These are phyloP conservation scores for Gopherus evgoodei DNA, from an alignment of 2,113 vertebrate genomes.

Conservation along the genomic window DNA sequence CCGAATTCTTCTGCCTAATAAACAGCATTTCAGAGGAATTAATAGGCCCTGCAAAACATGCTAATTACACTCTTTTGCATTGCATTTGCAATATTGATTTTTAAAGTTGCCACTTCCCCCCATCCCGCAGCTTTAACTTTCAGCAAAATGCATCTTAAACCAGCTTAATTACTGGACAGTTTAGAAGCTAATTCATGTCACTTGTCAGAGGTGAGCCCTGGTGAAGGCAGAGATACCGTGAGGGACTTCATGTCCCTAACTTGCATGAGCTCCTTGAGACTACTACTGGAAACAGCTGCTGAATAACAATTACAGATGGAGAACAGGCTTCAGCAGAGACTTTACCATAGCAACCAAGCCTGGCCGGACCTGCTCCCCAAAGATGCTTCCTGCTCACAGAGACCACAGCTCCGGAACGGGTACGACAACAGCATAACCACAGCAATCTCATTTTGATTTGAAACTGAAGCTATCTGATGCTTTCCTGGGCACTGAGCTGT, in stretches of 20 bases:
- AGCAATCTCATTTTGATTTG: conserved; percentile 38
- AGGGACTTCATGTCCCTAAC: conserved; percentile 11
- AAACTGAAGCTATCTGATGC: conserved; percentile 26
- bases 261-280: conserved; percentile 52
- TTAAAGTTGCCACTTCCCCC: conserved; percentile 53
- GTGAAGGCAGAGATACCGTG: neutral
- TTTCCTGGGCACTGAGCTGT: conserved; percentile 51
- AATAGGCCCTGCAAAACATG: conserved; percentile 73
- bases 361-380: conserved; percentile 67
- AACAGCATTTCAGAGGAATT: conserved; percentile 75
- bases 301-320: conserved; percentile 72
- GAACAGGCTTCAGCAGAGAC: conserved; percentile 60
- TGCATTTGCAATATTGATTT: conserved; percentile 72
- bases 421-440: conserved; percentile 46
- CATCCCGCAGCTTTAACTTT: conserved; percentile 50
- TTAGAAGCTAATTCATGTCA: conserved; percentile 44
- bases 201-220: conserved; percentile 33
- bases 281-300: conserved; percentile 70
- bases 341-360: conserved; percentile 71
- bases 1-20: conserved; percentile 74
- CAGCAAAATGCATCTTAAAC: conserved; percentile 27
- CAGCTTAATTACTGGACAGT: conserved; percentile 48
- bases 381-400: conserved; percentile 58
- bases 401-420: conserved; percentile 65
- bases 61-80: conserved; percentile 74